phyloP scores from a whole-genome alignment of 2,113 vertebrate species.

The Anhinga rufa region DNA sequence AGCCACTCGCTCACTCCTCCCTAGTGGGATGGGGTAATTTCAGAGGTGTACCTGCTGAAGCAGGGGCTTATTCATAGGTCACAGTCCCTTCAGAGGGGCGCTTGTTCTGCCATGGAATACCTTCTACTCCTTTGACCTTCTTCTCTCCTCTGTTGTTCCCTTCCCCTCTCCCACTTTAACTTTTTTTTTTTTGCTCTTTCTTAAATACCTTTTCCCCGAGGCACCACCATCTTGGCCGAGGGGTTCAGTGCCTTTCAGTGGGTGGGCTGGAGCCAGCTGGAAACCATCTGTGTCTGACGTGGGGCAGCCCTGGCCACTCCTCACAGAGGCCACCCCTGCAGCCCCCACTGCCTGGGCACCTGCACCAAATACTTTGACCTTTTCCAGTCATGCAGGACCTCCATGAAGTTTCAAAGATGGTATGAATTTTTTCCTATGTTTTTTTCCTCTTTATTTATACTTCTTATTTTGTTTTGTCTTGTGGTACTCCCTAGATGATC shows the following conservation, averaged over 20 bases:
- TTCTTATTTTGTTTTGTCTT: background rate
- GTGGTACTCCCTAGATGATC: background rate
- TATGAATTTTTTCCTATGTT: background rate
- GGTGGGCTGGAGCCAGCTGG: accelerated
- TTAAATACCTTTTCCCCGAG: accelerated
- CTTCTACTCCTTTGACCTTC: background rate
- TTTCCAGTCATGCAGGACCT: background rate
- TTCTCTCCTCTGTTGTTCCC: background rate
- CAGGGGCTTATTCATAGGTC: background rate
- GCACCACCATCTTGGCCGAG: accelerated
- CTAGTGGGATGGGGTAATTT: background rate
- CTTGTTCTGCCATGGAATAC: background rate
- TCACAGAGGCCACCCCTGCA: background rate
- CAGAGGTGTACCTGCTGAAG: background rate
- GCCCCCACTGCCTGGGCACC: too few relatives aligned
- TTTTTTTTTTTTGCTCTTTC: background rate
- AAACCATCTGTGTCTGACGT: accelerated
- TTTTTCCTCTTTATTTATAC: background rate
- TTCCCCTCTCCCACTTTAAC: background rate
- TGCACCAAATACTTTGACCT: background rate
- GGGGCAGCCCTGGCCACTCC: background rate
- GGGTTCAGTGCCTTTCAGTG: too few relatives aligned
- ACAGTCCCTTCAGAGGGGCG: background rate
- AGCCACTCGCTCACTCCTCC: too few relatives aligned
- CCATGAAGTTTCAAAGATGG: background rate